Conservation (phyloP, 1,140 invertebrate species). For the Bursaphelenchus mucronatus region DNA sequence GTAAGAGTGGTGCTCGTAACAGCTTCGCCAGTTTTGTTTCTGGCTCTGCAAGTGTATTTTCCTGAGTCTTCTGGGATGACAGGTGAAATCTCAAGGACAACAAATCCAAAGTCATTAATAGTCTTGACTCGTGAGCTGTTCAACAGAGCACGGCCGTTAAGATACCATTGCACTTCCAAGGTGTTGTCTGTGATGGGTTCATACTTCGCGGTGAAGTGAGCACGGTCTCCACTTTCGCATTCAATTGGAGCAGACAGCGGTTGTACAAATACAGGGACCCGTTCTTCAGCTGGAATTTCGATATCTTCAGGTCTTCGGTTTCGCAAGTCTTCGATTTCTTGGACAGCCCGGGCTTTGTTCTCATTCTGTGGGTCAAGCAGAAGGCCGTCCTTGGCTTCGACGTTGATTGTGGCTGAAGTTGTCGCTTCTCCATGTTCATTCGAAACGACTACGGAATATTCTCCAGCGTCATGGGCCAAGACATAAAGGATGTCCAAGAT, state of each 20-base stretch:
- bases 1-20: slow-evolving; percentile 85
- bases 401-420: slow-evolving; percentile 41
- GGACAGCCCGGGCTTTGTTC: slow-evolving; percentile 51
- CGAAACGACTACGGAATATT: slow-evolving; percentile 27
- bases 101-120: slow-evolving; percentile 90
- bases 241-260: slow-evolving; percentile 53
- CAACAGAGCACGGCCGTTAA: slow-evolving; percentile 52
- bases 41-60: slow-evolving; percentile 83
- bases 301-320: slow-evolving; percentile 49
- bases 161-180: slow-evolving; percentile 45
- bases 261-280: slow-evolving; percentile 58
- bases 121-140: slow-evolving; percentile 77
- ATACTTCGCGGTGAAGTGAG: slow-evolving; percentile 55
- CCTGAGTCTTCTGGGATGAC: slow-evolving; percentile 81
- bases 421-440: slow-evolving; percentile 53
- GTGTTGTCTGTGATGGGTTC: slow-evolving; percentile 57
- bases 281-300: slow-evolving; percentile 44
- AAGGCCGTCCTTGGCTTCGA: slow-evolving; percentile 44
- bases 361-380: slow-evolving; percentile 51
- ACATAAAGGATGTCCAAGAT: slow-evolving; percentile 64
- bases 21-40: slow-evolving; percentile 72
- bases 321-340: slow-evolving; percentile 47
- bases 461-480: slow-evolving; percentile 64
- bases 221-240: slow-evolving; percentile 51
- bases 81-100: slow-evolving; percentile 76